phyloP scores from a whole-genome alignment of 2,797 vertebrate genomes.

The Bradypodion pumilum region DNA sequence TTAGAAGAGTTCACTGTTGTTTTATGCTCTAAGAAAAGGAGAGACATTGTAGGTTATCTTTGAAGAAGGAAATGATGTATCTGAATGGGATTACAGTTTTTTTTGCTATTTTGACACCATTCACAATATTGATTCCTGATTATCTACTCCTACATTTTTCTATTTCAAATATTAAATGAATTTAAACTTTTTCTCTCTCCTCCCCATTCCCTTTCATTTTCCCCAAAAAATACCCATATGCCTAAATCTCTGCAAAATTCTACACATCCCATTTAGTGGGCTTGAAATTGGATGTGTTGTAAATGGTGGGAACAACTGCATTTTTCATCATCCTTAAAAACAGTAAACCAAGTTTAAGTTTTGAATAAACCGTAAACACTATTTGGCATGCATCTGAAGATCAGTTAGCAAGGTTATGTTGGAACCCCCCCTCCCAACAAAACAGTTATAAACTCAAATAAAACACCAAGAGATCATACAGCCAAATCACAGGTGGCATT shows the following conservation, averaged over 20 bases:
- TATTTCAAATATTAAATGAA: not conserved
- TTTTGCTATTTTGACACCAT: not conserved
- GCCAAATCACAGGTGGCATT: not conserved
- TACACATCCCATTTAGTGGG: not conserved
- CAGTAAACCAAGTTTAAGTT: constrained; percentile 34
- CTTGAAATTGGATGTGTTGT: not conserved
- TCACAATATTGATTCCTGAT: not conserved
- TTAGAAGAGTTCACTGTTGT: not conserved
- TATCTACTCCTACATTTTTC: not conserved
- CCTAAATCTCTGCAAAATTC: not conserved
- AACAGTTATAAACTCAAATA: constrained; percentile 26
- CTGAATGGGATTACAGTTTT: not conserved
- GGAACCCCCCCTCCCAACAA: not conserved
- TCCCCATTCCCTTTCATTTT: not conserved
- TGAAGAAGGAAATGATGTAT: not conserved
- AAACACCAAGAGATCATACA: not conserved
- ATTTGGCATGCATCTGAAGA: not conserved
- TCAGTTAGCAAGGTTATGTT: not conserved
- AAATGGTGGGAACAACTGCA: constrained; percentile 12
- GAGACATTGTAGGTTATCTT: not conserved
- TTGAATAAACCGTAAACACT: constrained; percentile 11
- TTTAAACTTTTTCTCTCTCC: not conserved
- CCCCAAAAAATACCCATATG: not conserved
- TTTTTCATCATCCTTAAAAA: constrained; percentile 27
- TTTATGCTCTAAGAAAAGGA: not conserved